Evolutionary conservation across 1,140 invertebrate genomes (phyloP).

Genomic region (Bombus sibiricus): DNA sequence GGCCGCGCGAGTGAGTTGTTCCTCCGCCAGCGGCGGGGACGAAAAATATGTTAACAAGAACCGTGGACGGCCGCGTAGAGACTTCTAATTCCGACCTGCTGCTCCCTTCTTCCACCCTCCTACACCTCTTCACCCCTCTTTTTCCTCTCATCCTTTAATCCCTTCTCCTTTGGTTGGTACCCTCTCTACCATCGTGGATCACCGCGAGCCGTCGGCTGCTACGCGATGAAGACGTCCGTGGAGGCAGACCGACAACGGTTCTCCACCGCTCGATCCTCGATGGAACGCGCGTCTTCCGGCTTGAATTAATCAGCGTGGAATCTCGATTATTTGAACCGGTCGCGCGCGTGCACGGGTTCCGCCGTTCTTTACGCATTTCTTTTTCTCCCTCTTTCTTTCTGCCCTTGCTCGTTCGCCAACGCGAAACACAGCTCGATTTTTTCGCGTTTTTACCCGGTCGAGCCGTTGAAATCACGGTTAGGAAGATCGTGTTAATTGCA

Average conservation of each 20-base stretch:
- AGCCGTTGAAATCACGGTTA: slow-evolving; percentile 1
- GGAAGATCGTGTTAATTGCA: slow-evolving; percentile 26
- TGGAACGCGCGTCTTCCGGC: slow-evolving; percentile 49
- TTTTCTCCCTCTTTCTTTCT: too few relatives aligned
- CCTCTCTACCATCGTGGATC: slow-evolving; percentile 6
- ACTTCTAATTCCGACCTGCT: slow-evolving; percentile 47
- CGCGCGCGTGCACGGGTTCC: slow-evolving; percentile 15
- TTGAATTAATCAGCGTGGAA: slow-evolving; percentile 52
- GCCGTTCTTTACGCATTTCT: background rate
- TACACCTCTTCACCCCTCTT: background rate
- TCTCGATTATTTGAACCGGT: slow-evolving; percentile 44
- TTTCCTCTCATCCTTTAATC: slow-evolving; percentile 16
- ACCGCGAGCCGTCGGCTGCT: slow-evolving; percentile 17
- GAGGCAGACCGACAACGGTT: slow-evolving; percentile 38
- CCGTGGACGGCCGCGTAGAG: slow-evolving; percentile 57
- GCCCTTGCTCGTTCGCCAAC: background rate
- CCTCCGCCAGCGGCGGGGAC: slow-evolving; percentile 45
- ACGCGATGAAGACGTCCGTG: slow-evolving; percentile 47
- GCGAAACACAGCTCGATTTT: background rate
- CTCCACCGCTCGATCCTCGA: slow-evolving; percentile 29
- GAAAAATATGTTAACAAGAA: slow-evolving; percentile 70
- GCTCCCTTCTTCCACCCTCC: background rate
- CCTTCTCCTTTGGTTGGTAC: background rate
- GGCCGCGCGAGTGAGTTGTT: slow-evolving; percentile 51
- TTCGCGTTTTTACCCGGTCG: background rate